Conservation (phyloP, 2,888 invertebrate genomes). For the Drosophila ustulata region DNA sequence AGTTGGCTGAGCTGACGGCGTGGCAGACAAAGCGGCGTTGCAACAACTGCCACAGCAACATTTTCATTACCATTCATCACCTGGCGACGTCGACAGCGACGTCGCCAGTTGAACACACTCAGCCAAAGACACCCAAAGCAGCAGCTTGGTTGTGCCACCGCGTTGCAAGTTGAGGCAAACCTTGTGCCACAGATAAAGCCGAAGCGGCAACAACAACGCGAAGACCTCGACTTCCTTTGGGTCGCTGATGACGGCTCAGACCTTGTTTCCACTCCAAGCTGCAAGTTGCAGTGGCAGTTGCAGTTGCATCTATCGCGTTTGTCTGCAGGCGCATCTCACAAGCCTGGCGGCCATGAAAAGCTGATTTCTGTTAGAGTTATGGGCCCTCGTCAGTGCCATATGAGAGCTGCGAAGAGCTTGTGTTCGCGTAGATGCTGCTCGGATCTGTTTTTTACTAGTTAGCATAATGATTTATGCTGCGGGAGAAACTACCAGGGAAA, state of each 20-base stretch:
- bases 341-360: slow-evolving; percentile 67
- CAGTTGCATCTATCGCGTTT: slow-evolving; percentile 50
- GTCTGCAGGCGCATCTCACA: slow-evolving; percentile 56
- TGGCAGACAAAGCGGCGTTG: slow-evolving; percentile 75
- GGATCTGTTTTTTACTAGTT: background rate
- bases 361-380: slow-evolving; percentile 48
- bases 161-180: slow-evolving; percentile 46
- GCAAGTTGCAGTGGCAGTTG: slow-evolving; percentile 24
- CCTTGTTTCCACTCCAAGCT: slow-evolving; percentile 40
- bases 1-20: slow-evolving; percentile 70
- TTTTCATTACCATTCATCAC: slow-evolving; percentile 82
- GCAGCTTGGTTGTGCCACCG: slow-evolving; percentile 12
- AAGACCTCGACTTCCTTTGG: slow-evolving; percentile 82
- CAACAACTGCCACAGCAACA: slow-evolving; percentile 79
- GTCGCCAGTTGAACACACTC: slow-evolving; percentile 27
- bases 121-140: slow-evolving; percentile 24
- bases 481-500: background rate
- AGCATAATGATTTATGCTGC: slow-evolving; percentile 8
- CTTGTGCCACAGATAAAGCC: slow-evolving; percentile 66
- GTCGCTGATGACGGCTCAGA: slow-evolving; percentile 57
- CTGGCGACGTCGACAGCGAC: slow-evolving; percentile 60
- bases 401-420: slow-evolving; percentile 21
- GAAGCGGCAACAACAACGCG: slow-evolving; percentile 26
- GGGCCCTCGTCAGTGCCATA: slow-evolving; percentile 52
- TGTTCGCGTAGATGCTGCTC: background rate